Evolutionary conservation across 2,888 invertebrate species (phyloP).

Genomic region (Alcis repandata): DNA sequence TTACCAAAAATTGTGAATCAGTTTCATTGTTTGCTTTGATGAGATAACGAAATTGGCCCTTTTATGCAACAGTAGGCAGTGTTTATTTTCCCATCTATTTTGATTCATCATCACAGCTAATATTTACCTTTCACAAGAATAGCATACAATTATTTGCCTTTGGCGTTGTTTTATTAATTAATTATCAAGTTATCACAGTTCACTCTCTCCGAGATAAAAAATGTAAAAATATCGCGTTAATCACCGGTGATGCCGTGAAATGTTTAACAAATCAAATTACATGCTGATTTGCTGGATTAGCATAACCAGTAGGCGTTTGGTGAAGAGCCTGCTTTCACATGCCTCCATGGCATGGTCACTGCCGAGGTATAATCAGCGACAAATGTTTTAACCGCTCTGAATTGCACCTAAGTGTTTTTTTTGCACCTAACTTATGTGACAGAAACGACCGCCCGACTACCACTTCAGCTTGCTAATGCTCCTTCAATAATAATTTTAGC

Average conservation of each 20-base stretch:
- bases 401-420: background rate
- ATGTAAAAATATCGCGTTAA: conserved; percentile 4
- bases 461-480: too few relatives aligned
- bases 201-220: conserved; percentile 16
- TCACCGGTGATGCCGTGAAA: conserved; percentile 22
- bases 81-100: background rate
- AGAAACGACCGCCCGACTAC: too few relatives aligned
- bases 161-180: conserved; percentile 12
- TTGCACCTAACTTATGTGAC: background rate
- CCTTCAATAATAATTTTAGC: too few relatives aligned
- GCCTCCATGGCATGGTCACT: conserved; percentile 9
- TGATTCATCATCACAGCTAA: background rate
- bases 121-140: conserved; percentile 1
- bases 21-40: conserved; percentile 11
- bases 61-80: background rate
- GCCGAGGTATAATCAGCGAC: background rate
- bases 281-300: conserved; percentile 24
- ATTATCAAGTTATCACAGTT: conserved; percentile 15
- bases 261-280: conserved; percentile 31
- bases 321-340: conserved; percentile 25
- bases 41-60: background rate
- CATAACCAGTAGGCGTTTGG: conserved; percentile 27
- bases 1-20: background rate
- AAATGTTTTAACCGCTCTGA: conserved; percentile 11
- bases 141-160: conserved; percentile 1